phyloP scores from a whole-genome alignment of 2,888 invertebrate genomes.

The Romanomermis culicivorax region DNA sequence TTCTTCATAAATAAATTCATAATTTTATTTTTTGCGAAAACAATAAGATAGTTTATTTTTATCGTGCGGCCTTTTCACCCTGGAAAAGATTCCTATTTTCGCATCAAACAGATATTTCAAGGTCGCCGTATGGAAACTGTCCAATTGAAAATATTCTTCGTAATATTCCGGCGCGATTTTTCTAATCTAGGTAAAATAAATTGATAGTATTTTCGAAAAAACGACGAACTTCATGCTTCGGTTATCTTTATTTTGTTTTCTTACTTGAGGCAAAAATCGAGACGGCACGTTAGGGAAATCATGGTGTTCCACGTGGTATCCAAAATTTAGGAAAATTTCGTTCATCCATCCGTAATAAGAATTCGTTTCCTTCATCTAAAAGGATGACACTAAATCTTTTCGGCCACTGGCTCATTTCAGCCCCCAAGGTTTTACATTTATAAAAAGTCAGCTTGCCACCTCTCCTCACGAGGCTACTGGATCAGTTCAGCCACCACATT shows the following conservation, averaged over 20 bases:
- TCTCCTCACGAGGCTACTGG: too few relatives aligned
- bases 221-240: too few relatives aligned
- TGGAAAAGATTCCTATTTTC: background rate
- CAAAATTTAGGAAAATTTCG: conserved; percentile 28
- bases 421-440: too few relatives aligned
- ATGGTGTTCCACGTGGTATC: conserved; percentile 31
- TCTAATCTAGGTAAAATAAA: background rate
- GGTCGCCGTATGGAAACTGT: background rate
- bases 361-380: conserved; percentile 29
- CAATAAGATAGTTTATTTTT: too few relatives aligned
- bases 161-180: conserved; percentile 6
- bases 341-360: conserved; percentile 32
- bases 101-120: background rate
- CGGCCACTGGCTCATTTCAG: too few relatives aligned
- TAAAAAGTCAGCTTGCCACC: too few relatives aligned
- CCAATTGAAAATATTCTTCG: background rate
- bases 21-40: too few relatives aligned
- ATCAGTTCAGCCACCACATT: too few relatives aligned
- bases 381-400: too few relatives aligned
- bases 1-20: too few relatives aligned
- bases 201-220: background rate
- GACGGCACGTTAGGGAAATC: conserved; percentile 32
- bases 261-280: conserved; percentile 26
- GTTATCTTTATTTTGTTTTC: too few relatives aligned
- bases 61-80: conserved; percentile 5